Conservation (phyloP, 2,888 invertebrate species). For the Drosophila rellima region DNA sequence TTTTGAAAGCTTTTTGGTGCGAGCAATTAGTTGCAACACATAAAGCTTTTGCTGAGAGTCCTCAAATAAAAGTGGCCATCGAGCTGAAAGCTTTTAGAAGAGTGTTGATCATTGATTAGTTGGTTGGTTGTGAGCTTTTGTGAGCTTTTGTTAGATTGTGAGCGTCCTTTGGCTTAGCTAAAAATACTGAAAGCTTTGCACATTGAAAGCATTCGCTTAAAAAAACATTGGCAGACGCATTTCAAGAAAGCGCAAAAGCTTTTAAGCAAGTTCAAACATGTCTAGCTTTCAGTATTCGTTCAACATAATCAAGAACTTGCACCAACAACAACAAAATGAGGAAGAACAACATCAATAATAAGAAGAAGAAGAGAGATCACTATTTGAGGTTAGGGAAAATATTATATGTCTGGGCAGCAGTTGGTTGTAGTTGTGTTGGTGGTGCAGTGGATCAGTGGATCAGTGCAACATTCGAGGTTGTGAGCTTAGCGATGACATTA, state of each 20-base stretch:
- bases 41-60: conserved; percentile 27
- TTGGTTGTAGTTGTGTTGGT: conserved; percentile 7
- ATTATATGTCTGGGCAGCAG: conserved; percentile 30
- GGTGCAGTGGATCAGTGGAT: conserved; percentile 6
- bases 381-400: conserved; percentile 44
- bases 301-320: conserved; percentile 53
- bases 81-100: conserved; percentile 7
- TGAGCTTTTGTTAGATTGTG: conserved; percentile 23
- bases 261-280: conserved; percentile 69
- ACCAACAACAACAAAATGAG: conserved; percentile 54
- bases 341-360: conserved; percentile 38
- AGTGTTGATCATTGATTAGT: conserved; percentile 9
- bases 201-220: conserved; percentile 34
- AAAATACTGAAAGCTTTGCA: conserved; percentile 47
- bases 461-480: conserved; percentile 48
- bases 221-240: background rate
- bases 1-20: conserved; percentile 27
- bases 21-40: conserved; percentile 25
- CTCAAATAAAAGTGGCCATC: background rate
- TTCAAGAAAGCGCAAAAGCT: conserved; percentile 49
- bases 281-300: conserved; percentile 83
- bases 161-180: conserved; percentile 24
- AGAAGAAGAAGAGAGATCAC: conserved; percentile 17
- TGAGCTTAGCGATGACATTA: conserved; percentile 59
- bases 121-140: background rate